A percentile compares a stretch with the other conserved stretches of the same genome.
phyloP scores from a whole-genome alignment of 2,797 vertebrate species.

The Halcyon badia region DNA sequence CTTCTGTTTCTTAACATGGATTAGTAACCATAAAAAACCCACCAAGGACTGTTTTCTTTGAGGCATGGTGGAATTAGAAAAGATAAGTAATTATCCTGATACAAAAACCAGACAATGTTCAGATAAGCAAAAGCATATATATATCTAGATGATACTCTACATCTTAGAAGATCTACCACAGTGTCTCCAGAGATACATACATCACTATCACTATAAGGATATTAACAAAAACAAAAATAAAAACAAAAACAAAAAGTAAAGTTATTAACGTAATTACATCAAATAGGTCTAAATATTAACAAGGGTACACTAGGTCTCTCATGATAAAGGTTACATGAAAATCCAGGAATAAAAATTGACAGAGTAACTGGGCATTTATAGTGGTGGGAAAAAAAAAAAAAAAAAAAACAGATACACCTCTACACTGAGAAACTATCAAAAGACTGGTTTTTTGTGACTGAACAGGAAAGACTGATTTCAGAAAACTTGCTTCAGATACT shows the following conservation, averaged over 20 bases:
- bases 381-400: not conserved
- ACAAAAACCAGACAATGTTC: not conserved
- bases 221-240: not conserved
- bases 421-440: not conserved
- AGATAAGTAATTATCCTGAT: not conserved
- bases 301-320: not conserved
- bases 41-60: not conserved
- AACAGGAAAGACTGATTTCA: not conserved
- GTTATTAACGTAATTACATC: not conserved
- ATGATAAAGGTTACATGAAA: not conserved
- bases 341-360: not conserved
- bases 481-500: not conserved
- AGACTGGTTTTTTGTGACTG: not conserved
- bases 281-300: not conserved
- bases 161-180: not conserved
- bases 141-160: not conserved
- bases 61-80: not conserved
- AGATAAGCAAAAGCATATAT: not conserved
- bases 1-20: not conserved
- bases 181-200: not conserved
- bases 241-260: fast-evolving
- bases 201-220: not conserved
- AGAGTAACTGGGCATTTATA: not conserved
- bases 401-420: not conserved
- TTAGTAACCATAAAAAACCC: not conserved